Evolutionary conservation across 2,888 invertebrate species (phyloP), one percentile per base, ranked within the genome.

Genomic region (Glyphotaelius pellucidus): DNA sequence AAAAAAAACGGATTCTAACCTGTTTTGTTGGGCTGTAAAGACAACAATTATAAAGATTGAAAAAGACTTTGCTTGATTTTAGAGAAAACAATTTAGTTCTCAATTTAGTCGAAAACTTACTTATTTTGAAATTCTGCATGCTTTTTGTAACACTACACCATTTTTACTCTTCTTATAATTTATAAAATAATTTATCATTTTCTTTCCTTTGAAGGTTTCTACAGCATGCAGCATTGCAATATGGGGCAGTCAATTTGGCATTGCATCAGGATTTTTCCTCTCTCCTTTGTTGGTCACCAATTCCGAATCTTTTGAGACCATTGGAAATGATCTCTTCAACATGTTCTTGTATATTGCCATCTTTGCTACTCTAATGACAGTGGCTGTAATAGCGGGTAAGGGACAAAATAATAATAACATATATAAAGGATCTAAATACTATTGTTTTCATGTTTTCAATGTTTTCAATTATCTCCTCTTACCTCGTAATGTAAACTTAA

Each of bases 231-330:
- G 97, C 85, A 95, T 98, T 32, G 98, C 97, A 4, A 97, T 98
- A 32, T 97, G 98, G 94, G 98, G 98, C 9, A 97, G 97, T 94
- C 97, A 98, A 96, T 94, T 98, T n/a, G 96, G 98, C 1, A 96
- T 97, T 80, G 97, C 98, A 0, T 94, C 97, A 0, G 97, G 97
- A 88, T 98, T 98, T 94, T 95, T 98, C 11, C 92, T 98, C 9
- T 97, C 98, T 0, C 97, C 98, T 0, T 94, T 97, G 91, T 93
- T 96, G 35, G 96, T 96, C 1, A 94, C 94, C 92, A 95, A 96
- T 94, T 95, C 95, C 47, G 95, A 95, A 1, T 94, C 95, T 80
- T 83, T 95, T 0, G 95, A 95, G 0, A 94, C 95, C 9, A 95
- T 97, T 67, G 96, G 96, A 95, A 91, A 93, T 0, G 95, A 95